Conservation (phyloP, 1,140 invertebrate genomes). For the Drosophila neocordata region DNA sequence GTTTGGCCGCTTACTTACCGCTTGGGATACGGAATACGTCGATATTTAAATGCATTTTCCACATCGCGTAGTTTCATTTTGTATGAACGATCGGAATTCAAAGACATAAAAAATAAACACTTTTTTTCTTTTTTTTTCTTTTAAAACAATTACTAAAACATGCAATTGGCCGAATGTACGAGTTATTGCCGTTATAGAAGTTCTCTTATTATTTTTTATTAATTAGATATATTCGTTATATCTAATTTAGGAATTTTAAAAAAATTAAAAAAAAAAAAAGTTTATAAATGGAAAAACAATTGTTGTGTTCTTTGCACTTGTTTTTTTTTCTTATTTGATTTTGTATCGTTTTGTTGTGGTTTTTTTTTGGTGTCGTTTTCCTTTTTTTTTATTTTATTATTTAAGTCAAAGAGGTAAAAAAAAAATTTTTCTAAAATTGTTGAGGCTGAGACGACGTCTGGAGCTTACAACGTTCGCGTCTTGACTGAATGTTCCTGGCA, state of each 20-base stretch:
- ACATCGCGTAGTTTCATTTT: constrained; percentile 82
- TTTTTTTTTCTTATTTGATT: background rate
- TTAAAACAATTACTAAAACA: too few species aligned
- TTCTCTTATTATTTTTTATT: constrained; percentile 22
- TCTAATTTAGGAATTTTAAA: too few species aligned
- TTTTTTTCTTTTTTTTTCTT: too few species aligned
- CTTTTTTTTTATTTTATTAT: too few species aligned
- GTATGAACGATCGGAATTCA: constrained; percentile 67
- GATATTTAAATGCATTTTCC: constrained; percentile 80
- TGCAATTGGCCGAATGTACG: constrained; percentile 28
- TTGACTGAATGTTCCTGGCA: constrained; percentile 77
- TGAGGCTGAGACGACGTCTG: constrained; percentile 68
- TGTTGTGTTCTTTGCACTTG: background rate
- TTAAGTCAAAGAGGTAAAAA: too few species aligned
- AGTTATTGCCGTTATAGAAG: constrained; percentile 26
- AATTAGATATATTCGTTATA: too few species aligned
- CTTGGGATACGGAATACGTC: constrained; percentile 81
- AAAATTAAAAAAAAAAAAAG: constrained; percentile 8
- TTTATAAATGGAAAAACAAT: background rate
- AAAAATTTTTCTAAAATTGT: background rate
- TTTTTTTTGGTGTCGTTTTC: constrained; percentile 18
- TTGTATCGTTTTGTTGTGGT: background rate
- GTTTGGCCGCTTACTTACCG: constrained; percentile 75
- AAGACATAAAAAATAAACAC: constrained; percentile 47
- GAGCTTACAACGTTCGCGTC: constrained; percentile 69